These are phyloP conservation scores for Fratercula arctica DNA, from an alignment of 2,797 vertebrate genomes.

Conservation along the genomic window DNA sequence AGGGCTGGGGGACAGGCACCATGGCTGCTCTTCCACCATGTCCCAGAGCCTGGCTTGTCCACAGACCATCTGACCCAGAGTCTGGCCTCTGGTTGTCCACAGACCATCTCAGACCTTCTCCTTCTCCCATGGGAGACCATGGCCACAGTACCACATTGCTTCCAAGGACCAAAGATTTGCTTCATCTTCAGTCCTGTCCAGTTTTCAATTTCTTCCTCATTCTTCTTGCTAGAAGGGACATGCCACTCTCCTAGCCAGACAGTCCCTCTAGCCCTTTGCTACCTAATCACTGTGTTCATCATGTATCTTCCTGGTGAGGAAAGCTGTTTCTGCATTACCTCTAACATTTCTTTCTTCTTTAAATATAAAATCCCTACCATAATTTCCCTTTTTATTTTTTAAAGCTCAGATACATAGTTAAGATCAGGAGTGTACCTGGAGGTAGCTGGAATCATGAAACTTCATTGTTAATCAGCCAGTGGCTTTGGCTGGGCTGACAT, in stretches of 20 bases:
- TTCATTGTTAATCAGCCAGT: constrained; percentile 11
- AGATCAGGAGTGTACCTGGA: background rate
- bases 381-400: background rate
- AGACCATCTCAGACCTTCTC: background rate
- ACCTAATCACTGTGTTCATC: background rate
- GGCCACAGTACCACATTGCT: background rate
- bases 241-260: background rate
- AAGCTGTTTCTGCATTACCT: background rate
- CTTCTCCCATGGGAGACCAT: background rate
- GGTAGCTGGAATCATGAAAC: background rate
- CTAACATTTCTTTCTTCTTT: background rate
- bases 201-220: background rate
- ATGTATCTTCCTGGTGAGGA: background rate
- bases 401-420: background rate
- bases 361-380: background rate
- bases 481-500: constrained; percentile 58
- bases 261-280: background rate
- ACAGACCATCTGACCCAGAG: background rate
- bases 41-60: background rate
- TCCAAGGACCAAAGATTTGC: background rate
- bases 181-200: background rate
- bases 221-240: background rate
- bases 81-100: background rate
- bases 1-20: background rate
- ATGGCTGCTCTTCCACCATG: fast-evolving